These are phyloP conservation scores for Caenorhabditis becei DNA, from an alignment of 2,888 invertebrate species.

Conservation along the genomic window DNA sequence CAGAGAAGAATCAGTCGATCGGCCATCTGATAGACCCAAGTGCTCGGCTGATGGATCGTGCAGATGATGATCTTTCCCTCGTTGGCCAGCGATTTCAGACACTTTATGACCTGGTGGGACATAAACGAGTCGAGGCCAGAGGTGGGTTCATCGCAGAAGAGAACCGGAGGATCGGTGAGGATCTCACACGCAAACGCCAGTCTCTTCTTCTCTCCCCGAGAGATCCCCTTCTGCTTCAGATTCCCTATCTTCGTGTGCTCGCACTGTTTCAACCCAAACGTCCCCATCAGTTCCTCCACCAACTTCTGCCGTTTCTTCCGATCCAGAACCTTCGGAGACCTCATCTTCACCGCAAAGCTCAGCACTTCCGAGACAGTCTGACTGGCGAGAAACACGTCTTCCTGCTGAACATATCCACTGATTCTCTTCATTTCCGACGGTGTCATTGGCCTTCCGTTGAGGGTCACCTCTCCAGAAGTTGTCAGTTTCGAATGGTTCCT, in stretches of 20 bases:
- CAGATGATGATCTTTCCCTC: slow-evolving; percentile 92
- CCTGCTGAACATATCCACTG: slow-evolving; percentile 92
- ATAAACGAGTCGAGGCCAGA: slow-evolving; percentile 74
- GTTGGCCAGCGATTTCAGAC: slow-evolving; percentile 44
- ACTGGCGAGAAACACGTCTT: slow-evolving; percentile 90
- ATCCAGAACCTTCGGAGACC: slow-evolving; percentile 47
- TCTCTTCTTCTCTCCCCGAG: slow-evolving; percentile 96
- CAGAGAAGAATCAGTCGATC: slow-evolving; percentile 83
- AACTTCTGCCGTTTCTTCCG: slow-evolving; percentile 69
- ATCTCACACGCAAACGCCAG: slow-evolving; percentile 93
- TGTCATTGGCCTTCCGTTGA: too few species aligned
- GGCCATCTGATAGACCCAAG: slow-evolving; percentile 91
- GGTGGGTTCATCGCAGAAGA: slow-evolving; percentile 75
- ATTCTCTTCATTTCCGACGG: slow-evolving; percentile 84
- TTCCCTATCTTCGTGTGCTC: slow-evolving; percentile 63
- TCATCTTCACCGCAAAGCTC: slow-evolving; percentile 86
- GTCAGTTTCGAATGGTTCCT: slow-evolving; percentile 82
- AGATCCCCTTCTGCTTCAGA: slow-evolving; percentile 88
- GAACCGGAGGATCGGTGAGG: slow-evolving; percentile 73
- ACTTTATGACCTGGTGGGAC: slow-evolving; percentile 67
- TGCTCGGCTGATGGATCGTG: slow-evolving; percentile 95
- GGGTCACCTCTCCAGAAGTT: slow-evolving; percentile 61
- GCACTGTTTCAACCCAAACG: slow-evolving; percentile 61
- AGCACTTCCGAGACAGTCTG: slow-evolving; percentile 92
- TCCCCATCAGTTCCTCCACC: slow-evolving; percentile 56